Conservation (phyloP, 2,113 vertebrate genomes). For the Mormoops blainvillei region DNA sequence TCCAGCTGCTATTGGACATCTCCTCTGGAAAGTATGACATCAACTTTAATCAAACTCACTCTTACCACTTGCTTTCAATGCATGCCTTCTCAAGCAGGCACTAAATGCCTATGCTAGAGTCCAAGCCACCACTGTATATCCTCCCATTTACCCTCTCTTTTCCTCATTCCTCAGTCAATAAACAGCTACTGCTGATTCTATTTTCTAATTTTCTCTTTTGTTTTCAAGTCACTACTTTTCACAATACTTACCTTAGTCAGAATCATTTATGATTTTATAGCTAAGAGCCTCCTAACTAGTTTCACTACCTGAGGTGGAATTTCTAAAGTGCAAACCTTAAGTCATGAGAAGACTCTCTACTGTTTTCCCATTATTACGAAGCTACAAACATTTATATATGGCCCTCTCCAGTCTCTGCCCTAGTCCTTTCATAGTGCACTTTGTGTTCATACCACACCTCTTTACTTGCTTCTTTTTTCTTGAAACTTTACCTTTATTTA, state of each 20-base stretch:
- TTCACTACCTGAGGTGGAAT: not conserved
- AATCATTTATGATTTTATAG: not conserved
- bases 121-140: not conserved
- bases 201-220: not conserved
- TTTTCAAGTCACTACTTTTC: not conserved
- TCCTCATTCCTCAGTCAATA: not conserved
- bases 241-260: not conserved
- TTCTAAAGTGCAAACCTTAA: not conserved
- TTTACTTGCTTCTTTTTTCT: not conserved
- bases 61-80: not conserved
- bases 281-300: not conserved
- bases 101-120: not conserved
- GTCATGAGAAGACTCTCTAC: not conserved
- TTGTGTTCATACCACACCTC: accelerated
- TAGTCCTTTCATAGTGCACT: not conserved
- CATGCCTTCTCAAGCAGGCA: not conserved
- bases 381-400: not conserved
- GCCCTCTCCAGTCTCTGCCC: not conserved
- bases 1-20: not conserved
- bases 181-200: not conserved
- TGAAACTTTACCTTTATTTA: not conserved
- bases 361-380: not conserved
- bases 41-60: not conserved
- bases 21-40: not conserved
- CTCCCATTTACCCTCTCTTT: not conserved